Base-by-base conservation (phyloP, 1,140 invertebrate genomes). In the Heliothis virescens region DNA sequence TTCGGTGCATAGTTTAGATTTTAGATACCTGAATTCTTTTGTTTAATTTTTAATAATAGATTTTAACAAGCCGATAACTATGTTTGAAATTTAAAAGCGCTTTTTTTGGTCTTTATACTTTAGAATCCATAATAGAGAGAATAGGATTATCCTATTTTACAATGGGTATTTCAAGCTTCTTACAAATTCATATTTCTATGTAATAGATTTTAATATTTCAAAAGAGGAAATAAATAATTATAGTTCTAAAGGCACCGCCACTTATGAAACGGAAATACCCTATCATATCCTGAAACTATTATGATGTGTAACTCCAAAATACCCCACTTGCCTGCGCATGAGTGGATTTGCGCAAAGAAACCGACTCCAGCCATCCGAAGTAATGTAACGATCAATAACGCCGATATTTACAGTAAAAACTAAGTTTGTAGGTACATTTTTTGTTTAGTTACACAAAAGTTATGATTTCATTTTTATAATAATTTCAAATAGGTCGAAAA, bases 221-320 rank as follows among this genome's bases (percentile, higher is more conserved):
- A 83, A 79, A 84, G 72, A 88, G 87, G 90, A 92, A 91, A 81
- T 87, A 85, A 71, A 80, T 62, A 76, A 86, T 85, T 80, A 86
- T 73, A 48, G n/a, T 57, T 74, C 72, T 15, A 82, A 82, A 82
- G 83, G 75, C 67, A 82, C 87, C 87, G 88, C 81, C 85, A 84
- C 84, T 86, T 79, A 71, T 75, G 84, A 87, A 90, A 89, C 92
- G 92, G 91, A 94, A 92, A 90, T 90, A 84, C 81, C 85, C 86
- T 89, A 93, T 90, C 84, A 93, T 90, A 92, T 90, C 87, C 85
- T 83, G 78, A 83, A 89, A 87, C 81, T 82, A 87, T 89, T 89
- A 88, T 83, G 74, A 85, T 86, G 80, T 75, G 85, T 88, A 87
- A 86, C 71, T 85, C 81, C 60, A 80, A 80, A 72, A 79, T 86